phyloP scores from a whole-genome alignment of 2,113 vertebrate genomes.

The Python bivittatus region DNA sequence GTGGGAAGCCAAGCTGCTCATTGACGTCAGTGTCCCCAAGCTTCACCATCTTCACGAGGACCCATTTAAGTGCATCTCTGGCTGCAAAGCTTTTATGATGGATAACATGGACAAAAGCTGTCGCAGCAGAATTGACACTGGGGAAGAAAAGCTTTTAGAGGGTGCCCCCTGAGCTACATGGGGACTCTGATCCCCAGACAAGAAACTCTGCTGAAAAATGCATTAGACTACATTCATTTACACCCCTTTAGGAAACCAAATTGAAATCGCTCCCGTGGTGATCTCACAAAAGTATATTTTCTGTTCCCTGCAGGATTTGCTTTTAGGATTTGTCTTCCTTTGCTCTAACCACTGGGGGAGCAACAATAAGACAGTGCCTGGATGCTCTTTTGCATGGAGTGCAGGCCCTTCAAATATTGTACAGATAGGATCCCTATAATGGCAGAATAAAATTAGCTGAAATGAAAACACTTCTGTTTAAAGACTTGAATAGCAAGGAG shows the following conservation, averaged over 20 bases:
- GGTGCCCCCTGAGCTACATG: neutral
- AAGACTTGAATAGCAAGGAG: conserved; percentile 20
- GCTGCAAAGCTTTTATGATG: conserved; percentile 18
- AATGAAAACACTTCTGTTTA: conserved; percentile 33
- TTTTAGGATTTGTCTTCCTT: rapidly evolving
- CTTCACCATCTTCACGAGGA: neutral
- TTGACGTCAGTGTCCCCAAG: neutral
- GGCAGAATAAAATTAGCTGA: conserved; percentile 39
- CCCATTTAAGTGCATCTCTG: neutral
- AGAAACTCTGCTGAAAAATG: conserved; percentile 2
- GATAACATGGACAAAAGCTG: neutral
- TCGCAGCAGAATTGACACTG: neutral
- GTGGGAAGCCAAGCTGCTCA: neutral
- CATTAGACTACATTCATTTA: neutral
- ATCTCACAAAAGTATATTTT: neutral
- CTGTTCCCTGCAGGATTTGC: neutral
- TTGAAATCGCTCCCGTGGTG: neutral
- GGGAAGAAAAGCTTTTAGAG: neutral
- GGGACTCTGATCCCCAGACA: neutral
- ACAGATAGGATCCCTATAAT: conserved; percentile 21
- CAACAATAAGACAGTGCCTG: neutral
- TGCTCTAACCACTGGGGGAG: neutral
- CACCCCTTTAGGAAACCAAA: neutral
- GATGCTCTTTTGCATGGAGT: neutral
- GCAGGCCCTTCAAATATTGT: conserved; percentile 40